phyloP scores from a whole-genome alignment of 1,140 invertebrate genomes.

The Prorops nasuta region DNA sequence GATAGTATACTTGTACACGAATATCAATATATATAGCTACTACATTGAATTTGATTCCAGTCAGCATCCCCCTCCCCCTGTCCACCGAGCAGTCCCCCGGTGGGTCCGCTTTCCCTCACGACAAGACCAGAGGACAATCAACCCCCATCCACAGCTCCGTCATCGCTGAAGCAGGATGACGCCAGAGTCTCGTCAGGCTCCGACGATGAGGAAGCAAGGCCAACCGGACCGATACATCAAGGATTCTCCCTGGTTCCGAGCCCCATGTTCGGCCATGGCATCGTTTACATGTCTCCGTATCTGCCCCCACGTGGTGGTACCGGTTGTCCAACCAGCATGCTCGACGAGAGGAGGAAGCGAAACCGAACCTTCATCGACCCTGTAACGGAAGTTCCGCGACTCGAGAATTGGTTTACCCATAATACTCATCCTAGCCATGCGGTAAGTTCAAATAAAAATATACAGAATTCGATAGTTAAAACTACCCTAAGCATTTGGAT shows the following conservation, averaged over 20 bases:
- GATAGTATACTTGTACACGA: no score
- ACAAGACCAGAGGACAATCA: constrained; percentile 55
- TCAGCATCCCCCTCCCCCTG: constrained; percentile 49
- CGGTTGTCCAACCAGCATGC: constrained; percentile 62
- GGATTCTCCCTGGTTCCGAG: constrained; percentile 79
- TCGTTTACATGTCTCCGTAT: constrained; percentile 90
- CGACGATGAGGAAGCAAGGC: constrained; percentile 51
- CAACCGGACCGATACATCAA: constrained; percentile 57
- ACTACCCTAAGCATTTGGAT: no score
- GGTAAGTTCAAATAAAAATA: constrained; percentile 34
- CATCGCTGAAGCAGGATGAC: constrained; percentile 52
- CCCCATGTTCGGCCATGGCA: constrained; percentile 80
- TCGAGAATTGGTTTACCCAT: constrained; percentile 96
- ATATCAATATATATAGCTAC: no score
- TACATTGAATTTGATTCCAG: constrained; percentile 29
- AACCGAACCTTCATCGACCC: constrained; percentile 99
- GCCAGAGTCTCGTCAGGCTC: constrained; percentile 51
- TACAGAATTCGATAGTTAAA: neutral
- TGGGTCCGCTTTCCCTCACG: constrained; percentile 66
- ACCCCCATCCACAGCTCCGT: constrained; percentile 35
- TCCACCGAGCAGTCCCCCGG: constrained; percentile 63
- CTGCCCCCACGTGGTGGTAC: constrained; percentile 53
- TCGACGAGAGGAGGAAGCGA: constrained; percentile 83
- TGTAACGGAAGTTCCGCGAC: constrained; percentile 92
- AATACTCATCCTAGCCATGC: constrained; percentile 96